Base-by-base conservation (phyloP, 2,797 vertebrate genomes). In the Hippopotamyrus pictus region DNA sequence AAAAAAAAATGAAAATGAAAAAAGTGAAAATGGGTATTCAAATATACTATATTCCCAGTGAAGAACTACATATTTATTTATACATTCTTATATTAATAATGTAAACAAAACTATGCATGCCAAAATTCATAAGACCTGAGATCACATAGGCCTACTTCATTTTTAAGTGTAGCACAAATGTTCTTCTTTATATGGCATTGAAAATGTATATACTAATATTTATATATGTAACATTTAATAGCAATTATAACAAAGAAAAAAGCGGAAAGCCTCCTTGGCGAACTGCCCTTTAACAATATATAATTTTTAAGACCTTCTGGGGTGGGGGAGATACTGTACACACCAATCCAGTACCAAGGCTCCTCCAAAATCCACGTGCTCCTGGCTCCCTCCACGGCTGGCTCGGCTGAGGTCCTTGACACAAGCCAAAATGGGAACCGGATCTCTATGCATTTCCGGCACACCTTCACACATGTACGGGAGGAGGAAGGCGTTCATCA, bases 251-350 rank as follows among this genome's bases (percentile, higher is more conserved):
- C 62, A 11, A 65, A 65, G 59, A 11, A 29, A 29, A 25, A 65
- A 62, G 9, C 8, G 9, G 22, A 65, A 12, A 22, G 54, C 5
- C 19, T n/a, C 17, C 54, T 59, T 59, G 19, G 2, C 6, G 6
- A 57, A 65, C 59, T 9, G 22, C 17, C 79, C 82, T 86, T 91
- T 91, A 73, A 44, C 91, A 25, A 89, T 53, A 69, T 86, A 89
- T 91, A 90, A 88, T 53, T 87, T 69, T 59, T 85, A 88, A 88
- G 82, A 73, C 46, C 91, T 87, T 86, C 90, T 92, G 90, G 90
- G n/a, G 88, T 91, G 91, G 89, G 76, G 7, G 44, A 22, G 6
- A 22, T 7, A 41, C 37, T 41, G 37, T 0, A 69, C 12, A 14
- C 4, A 33, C 65, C 65, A 83, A 12, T 22, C 41, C 37, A 46